phyloP scores from a whole-genome alignment of 2,113 vertebrate species.

The Podiceps cristatus region DNA sequence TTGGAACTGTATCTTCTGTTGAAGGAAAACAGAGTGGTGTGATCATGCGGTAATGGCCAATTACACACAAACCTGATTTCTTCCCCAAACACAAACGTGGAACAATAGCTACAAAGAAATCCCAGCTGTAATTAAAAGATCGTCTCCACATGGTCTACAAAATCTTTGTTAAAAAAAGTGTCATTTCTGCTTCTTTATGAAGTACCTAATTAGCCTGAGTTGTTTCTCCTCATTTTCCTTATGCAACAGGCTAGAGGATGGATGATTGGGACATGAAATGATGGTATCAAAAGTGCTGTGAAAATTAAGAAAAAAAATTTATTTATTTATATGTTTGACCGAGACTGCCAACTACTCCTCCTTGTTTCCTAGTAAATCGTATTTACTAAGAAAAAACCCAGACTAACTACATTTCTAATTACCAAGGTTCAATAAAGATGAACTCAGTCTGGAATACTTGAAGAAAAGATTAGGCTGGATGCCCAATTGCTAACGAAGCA shows the following conservation, averaged over 20 bases:
- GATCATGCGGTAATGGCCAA: background rate
- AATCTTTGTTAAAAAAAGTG: background rate
- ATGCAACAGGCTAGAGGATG: background rate
- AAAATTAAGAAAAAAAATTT: background rate
- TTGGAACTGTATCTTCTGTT: slow-evolving; percentile 83
- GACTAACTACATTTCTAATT: background rate
- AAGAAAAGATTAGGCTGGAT: background rate
- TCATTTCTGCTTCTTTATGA: background rate
- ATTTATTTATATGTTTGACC: background rate
- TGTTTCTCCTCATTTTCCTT: background rate
- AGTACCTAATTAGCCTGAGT: background rate
- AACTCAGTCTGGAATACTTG: background rate
- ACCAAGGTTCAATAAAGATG: background rate
- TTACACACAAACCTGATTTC: background rate
- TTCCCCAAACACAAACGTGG: background rate
- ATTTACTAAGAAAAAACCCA: background rate
- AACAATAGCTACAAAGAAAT: background rate
- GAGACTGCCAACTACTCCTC: background rate
- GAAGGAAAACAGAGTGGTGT: background rate
- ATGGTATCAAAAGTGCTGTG: background rate
- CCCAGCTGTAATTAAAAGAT: background rate
- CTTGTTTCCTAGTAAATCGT: background rate
- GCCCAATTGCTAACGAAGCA: background rate
- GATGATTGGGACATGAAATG: background rate
- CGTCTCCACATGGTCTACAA: background rate